phyloP scores from a whole-genome alignment of 2,113 vertebrate genomes.

The Halcyon senegalensis region DNA sequence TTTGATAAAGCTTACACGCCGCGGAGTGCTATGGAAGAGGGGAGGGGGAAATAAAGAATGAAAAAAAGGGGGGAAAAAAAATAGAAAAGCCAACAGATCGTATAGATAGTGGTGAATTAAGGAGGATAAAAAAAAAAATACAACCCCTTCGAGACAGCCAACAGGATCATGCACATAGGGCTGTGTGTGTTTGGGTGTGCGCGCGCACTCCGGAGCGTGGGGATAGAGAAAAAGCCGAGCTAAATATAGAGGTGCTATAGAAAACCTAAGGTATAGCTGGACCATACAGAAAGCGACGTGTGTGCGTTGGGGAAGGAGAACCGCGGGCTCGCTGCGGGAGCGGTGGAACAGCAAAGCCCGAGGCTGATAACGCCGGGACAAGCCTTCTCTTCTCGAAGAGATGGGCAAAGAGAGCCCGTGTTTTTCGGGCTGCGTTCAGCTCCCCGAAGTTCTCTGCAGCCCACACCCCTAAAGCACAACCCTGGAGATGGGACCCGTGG shows the following conservation, averaged over 20 bases:
- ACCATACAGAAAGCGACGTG: neutral
- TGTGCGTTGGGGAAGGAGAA: neutral
- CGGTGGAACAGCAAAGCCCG: neutral
- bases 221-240: neutral
- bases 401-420: neutral
- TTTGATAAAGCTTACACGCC: neutral
- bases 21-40: neutral
- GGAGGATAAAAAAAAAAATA: neutral
- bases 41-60: neutral
- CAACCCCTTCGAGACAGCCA: neutral
- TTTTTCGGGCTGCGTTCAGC: neutral
- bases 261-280: constrained; percentile 29
- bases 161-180: neutral
- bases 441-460: neutral
- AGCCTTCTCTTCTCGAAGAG: neutral
- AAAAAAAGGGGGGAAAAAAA: no score
- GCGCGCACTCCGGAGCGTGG: neutral
- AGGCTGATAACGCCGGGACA: neutral
- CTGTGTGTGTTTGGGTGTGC: constrained; percentile 19
- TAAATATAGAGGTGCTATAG: constrained; percentile 64
- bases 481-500: neutral
- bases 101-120: neutral
- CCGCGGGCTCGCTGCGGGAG: neutral
- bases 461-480: neutral
- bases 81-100: neutral